Percentiles rank a stretch among this genome's conserved stretches.
Conservation (phyloP, 1,140 invertebrate species). For the Drosophila saltans region DNA sequence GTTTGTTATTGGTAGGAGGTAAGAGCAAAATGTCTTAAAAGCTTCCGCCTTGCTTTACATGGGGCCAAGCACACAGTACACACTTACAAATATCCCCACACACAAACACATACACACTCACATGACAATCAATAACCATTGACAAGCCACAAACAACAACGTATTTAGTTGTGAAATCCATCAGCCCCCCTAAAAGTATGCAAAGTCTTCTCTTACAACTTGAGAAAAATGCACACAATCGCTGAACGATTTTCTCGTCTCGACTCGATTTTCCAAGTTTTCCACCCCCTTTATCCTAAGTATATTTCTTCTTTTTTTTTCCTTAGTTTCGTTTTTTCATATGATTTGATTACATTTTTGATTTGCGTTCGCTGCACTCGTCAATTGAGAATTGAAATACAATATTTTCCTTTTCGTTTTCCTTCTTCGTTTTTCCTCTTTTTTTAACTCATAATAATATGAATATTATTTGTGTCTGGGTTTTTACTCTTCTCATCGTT, state of each 20-base stretch:
- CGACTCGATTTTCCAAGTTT: constrained; percentile 16
- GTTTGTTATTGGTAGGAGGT: constrained; percentile 2
- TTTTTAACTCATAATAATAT: constrained; percentile 38
- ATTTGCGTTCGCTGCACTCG: constrained; percentile 48
- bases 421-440: neutral
- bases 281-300: constrained; percentile 21
- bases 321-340: constrained; percentile 35
- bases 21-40: constrained; percentile 56
- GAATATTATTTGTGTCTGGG: constrained; percentile 24
- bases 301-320: neutral
- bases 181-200: constrained; percentile 55
- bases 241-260: constrained; percentile 24
- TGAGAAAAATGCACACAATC: constrained; percentile 50
- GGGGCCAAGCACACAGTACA: neutral
- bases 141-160: constrained; percentile 57
- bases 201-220: constrained; percentile 57
- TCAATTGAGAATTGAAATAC: constrained; percentile 58
- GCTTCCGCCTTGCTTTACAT: constrained; percentile 60
- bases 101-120: constrained; percentile 40
- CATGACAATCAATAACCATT: constrained; percentile 66
- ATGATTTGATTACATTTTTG: constrained; percentile 61
- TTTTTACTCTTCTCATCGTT: too few relatives aligned
- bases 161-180: constrained; percentile 59
- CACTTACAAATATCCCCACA: constrained; percentile 2
- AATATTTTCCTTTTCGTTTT: constrained; percentile 38